phyloP scores from a whole-genome alignment of 2,797 vertebrate species.

The Eulemur rubriventer region DNA sequence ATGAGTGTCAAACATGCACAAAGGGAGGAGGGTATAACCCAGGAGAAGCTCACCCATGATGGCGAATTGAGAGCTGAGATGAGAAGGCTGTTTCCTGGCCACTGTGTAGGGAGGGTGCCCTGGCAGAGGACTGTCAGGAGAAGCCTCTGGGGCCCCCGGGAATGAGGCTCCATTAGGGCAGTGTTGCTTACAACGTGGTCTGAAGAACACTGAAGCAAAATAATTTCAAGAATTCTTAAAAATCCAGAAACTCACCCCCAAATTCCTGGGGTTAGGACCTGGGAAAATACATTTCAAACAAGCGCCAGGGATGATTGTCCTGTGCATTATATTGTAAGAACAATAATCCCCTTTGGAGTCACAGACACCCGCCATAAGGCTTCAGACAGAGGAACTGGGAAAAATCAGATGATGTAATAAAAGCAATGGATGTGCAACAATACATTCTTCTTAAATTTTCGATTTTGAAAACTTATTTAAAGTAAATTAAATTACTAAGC shows the following conservation, averaged over 20 bases:
- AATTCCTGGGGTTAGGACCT: not conserved
- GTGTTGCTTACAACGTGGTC: not conserved
- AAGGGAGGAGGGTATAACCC: not conserved
- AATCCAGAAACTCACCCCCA: not conserved
- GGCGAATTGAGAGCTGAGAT: not conserved
- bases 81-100: not conserved
- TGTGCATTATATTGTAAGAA: not conserved
- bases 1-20: not conserved
- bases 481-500: constrained; percentile 25
- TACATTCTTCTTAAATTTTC: not conserved
- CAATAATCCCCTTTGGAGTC: not conserved
- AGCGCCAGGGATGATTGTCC: not conserved
- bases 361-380: not conserved
- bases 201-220: not conserved
- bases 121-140: not conserved
- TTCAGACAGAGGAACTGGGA: not conserved
- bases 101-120: not conserved
- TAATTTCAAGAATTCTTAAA: not conserved
- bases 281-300: not conserved
- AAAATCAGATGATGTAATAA: not conserved
- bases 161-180: not conserved
- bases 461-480: not conserved
- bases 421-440: not conserved
- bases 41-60: not conserved
- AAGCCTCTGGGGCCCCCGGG: not conserved